Base-by-base conservation (phyloP, 2,888 invertebrate genomes). In the Drosophila paramelanica region DNA sequence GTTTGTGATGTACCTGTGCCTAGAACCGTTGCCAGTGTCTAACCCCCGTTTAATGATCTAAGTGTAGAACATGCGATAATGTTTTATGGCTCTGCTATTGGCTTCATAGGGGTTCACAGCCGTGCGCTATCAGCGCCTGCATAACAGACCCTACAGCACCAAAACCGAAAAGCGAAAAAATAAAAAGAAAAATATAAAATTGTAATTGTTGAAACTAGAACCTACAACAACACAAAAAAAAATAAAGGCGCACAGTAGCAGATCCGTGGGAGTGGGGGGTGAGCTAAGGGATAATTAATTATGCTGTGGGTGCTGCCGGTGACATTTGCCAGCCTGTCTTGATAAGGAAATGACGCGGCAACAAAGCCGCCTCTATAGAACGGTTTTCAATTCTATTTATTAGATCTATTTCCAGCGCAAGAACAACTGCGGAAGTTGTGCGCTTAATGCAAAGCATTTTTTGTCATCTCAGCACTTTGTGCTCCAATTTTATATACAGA, bases 51-150 rank as follows among this genome's bases (percentile, higher is more conserved):
- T 75, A 81, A 83, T 86, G 86, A 86, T 84, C 84, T 84, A 86
- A 86, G 86, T 86, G 77, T 83, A 75, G 73, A 75, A 83, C 84
- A 83, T 83, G 84, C 81, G 86, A 86, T 84, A 84, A 84, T 86
- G 73, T 83, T 86, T 80, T 82, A 85, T 69, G 77, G 73, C 73
- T 59, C 65, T 62, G 47, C 67, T 53, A 38, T 46, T 62, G 52
- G 57, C 67, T 68, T 73, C 67, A 82, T 82, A 79, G 82, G 82
- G 86, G 82, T 82, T 85, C 71, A 75, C 66, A 70, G 60, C 60
- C 65, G 39, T 41, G 57, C 36, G 59, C 64, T 76, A 76, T 73
- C 77, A 27, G 65, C 80, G 83, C 83, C 83, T 74, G 83, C 86
- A 83, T 83, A 70, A 65, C 67, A 79, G 52, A 39, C 45, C 47